A percentile compares a stretch with the other conserved stretches of the same genome.
Evolutionary conservation across 1,140 invertebrate species (phyloP).

Genomic region (Zophobas morio): DNA sequence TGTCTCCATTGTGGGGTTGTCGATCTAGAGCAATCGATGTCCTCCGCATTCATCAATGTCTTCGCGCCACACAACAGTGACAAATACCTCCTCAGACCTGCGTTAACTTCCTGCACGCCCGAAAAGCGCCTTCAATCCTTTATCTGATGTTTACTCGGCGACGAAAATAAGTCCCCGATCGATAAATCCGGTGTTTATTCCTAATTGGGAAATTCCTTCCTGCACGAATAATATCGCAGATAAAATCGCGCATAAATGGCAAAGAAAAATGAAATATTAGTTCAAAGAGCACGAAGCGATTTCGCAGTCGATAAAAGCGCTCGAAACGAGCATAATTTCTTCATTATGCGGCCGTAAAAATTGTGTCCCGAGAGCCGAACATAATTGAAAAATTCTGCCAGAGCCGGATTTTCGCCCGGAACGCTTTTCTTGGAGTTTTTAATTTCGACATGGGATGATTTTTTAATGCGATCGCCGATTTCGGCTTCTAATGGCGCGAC

Average conservation of each 20-base stretch:
- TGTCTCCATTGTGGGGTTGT: conserved; percentile 46
- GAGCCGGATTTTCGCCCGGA: background rate
- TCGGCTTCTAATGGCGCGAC: background rate
- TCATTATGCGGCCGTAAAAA: conserved; percentile 13
- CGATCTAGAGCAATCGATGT: conserved; percentile 47
- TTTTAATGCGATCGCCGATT: conserved; percentile 6
- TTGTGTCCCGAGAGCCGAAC: background rate
- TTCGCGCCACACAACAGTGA: conserved; percentile 29
- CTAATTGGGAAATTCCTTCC: conserved; percentile 18
- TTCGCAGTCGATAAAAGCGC: background rate
- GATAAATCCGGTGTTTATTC: conserved; percentile 5
- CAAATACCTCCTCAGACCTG: conserved; percentile 37
- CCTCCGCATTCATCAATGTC: conserved; percentile 45
- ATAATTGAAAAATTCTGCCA: conserved; percentile 14
- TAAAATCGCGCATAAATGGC: background rate
- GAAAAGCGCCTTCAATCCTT: conserved; percentile 14
- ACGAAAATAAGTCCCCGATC: conserved; percentile 9
- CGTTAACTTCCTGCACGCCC: conserved; percentile 27
- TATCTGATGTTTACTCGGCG: conserved; percentile 11
- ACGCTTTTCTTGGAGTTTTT: conserved; percentile 3
- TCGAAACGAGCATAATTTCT: background rate
- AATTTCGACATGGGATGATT: conserved; percentile 13
- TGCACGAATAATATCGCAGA: background rate
- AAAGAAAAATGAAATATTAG: background rate
- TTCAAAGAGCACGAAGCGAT: background rate